Base-by-base conservation (phyloP, 2,113 vertebrate genomes). In the Carassius gibelio region DNA sequence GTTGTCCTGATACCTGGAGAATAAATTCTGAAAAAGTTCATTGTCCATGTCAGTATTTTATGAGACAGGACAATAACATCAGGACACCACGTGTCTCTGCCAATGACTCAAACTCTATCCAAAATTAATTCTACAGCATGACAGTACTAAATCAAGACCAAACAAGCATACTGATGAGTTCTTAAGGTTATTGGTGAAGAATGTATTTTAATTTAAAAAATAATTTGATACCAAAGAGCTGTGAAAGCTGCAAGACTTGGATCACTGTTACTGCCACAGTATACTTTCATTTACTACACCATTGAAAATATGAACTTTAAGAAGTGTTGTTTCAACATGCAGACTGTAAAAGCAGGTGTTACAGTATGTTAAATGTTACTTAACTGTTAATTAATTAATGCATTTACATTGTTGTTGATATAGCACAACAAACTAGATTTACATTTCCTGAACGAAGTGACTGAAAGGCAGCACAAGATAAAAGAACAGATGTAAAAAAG, bases 1-100 rank as follows among this genome's bases (percentile, higher is more conserved):
- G 19, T 23, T 68, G 8, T 52, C 34, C 64, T 42, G 68, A 84
- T 75, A 83, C 8, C 62, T 19, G 42, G 42, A 48, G 66, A 84
- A 81, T 76, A 45, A 36, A 84, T 61, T 68, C 52, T 38, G 14
- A 66, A 50, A 72, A 83, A 3, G n/a, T 79, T 83, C 48, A 75
- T 23, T 59, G 15, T 19, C 52, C 34, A 57, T 69, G 71, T 72
- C 80, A 83, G 81, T 50, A 36, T 48, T 55, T 59, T n/a, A 57
- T 14, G 23, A 76, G 59, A 76, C 11, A 19, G n/a, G 14, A 23
- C 75, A 71, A 57, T 30, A 50, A 59, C 34, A 75, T 71, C 30
- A 48, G 9, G 19, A 23, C 10, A 21, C 14, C 42, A 50, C 10
- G 59, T 42, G 30, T 45, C 23, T 52, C 30, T 14, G 26, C 66